phyloP scores from a whole-genome alignment of 2,113 vertebrate species.

The Gallinago jamesoni region DNA sequence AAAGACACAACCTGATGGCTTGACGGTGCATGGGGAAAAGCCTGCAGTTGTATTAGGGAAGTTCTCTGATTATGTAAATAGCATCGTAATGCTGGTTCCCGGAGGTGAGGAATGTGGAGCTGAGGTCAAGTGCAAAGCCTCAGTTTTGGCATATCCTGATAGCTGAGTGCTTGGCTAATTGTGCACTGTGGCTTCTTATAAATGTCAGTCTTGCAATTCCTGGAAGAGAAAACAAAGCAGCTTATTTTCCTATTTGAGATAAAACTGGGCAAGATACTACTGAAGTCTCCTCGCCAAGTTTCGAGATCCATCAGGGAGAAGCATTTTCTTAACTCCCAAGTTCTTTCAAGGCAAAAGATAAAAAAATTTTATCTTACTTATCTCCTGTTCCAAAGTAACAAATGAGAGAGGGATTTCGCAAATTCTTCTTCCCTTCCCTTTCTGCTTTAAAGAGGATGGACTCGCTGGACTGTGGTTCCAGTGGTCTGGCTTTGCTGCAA shows the following conservation, averaged over 20 bases:
- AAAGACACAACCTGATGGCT: not conserved
- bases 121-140: slow-evolving; percentile 29
- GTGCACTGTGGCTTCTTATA: not conserved
- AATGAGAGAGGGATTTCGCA: not conserved
- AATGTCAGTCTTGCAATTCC: not conserved
- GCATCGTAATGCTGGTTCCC: not conserved
- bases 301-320: not conserved
- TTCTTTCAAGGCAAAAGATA: not conserved
- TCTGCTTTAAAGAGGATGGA: not conserved
- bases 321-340: not conserved
- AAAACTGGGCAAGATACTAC: not conserved
- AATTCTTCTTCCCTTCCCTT: not conserved
- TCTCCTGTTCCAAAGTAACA: not conserved
- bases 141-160: slow-evolving; percentile 14
- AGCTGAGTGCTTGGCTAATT: not conserved
- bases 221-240: not conserved
- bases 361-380: not conserved
- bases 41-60: not conserved
- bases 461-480: not conserved
- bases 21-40: not conserved
- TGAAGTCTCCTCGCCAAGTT: not conserved
- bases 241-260: not conserved
- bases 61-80: slow-evolving; percentile 39
- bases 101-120: not conserved
- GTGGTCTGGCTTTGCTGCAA: not conserved